These are phyloP conservation scores for Tychaedon coryphoeus DNA, from an alignment of 2,113 vertebrate genomes.

Conservation along the genomic window DNA sequence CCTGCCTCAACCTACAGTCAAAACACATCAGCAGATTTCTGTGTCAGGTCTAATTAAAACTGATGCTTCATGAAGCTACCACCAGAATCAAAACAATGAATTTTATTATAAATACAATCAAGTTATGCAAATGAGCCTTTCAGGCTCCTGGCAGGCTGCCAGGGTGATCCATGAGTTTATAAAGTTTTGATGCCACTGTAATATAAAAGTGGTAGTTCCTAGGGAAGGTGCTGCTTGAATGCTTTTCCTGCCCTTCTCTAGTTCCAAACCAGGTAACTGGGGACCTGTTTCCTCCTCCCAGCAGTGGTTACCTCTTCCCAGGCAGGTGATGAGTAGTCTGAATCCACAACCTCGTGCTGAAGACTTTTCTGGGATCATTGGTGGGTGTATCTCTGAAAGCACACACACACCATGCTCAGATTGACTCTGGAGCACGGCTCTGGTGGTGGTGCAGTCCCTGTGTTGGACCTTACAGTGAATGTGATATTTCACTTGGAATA, in stretches of 20 bases:
- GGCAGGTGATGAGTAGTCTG: neutral
- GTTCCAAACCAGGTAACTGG: neutral
- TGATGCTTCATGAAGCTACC: neutral
- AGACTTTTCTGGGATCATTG: accelerated
- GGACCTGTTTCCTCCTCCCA: neutral
- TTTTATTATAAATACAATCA: neutral
- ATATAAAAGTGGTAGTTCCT: neutral
- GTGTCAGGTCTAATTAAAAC: neutral
- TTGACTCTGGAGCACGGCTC: neutral
- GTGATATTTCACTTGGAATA: neutral
- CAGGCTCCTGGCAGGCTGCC: neutral
- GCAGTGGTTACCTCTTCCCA: neutral
- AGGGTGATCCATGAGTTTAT: neutral
- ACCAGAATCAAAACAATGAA: slow-evolving; percentile 22
- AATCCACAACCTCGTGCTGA: accelerated
- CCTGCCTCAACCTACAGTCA: neutral
- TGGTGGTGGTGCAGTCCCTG: neutral
- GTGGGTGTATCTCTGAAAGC: neutral
- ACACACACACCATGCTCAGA: accelerated
- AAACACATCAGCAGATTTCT: neutral
- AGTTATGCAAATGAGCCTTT: neutral
- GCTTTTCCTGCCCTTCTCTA: neutral
- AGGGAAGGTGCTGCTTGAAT: neutral
- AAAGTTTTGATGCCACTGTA: neutral
- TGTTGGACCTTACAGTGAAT: neutral